Base-by-base conservation (phyloP, 2,113 vertebrate genomes). In the Drymodes brunneopygia region DNA sequence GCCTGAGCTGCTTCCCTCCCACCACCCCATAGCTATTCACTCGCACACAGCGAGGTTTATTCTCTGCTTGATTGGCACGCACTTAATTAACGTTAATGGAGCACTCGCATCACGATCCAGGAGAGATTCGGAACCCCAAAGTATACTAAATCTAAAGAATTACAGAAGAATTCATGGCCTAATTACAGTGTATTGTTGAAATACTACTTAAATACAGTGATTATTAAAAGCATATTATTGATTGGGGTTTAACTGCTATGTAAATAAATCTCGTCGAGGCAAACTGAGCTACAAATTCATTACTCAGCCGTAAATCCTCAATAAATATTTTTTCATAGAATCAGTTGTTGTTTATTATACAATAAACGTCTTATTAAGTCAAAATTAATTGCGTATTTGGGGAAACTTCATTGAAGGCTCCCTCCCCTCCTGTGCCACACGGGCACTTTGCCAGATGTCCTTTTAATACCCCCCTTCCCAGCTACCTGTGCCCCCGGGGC, bases 271-370 rank as follows among this genome's bases (percentile, higher is more conserved):
- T 78, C 36, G 47, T 65, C 12, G 35, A 95, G 74, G 81, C 72
- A 75, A 91, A 90, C 66, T 23, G 58, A 96, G 93, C 87, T 94
- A 85, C 96, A 95, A 94, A 94, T 95, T 93, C 86, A 96, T 97
- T 97, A 95, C 91, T 94, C 92, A 85, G 92, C 81, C 40, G 7
- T 89, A 96, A 97, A 92, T 96, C 95, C 95, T 97, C 95, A 75
- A 97, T 97, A 96, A 97, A 98, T 97, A 96, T 81, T 95, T 96
- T 97, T 97, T 83, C 88, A 96, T 86, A 70, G 88, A 97, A 97
- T 96, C 78, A 54, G 96, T 94, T 96, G 94, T 94, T 97, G 97
- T 98, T 98, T 97, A 98, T 97, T 97, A 93, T 96, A 97, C 95
- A 97, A 97, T 97, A 97, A 96, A 92, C 73, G 97, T 97, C 97